phyloP scores from a whole-genome alignment of 2,888 invertebrate genomes.

The Anodontia alba region DNA sequence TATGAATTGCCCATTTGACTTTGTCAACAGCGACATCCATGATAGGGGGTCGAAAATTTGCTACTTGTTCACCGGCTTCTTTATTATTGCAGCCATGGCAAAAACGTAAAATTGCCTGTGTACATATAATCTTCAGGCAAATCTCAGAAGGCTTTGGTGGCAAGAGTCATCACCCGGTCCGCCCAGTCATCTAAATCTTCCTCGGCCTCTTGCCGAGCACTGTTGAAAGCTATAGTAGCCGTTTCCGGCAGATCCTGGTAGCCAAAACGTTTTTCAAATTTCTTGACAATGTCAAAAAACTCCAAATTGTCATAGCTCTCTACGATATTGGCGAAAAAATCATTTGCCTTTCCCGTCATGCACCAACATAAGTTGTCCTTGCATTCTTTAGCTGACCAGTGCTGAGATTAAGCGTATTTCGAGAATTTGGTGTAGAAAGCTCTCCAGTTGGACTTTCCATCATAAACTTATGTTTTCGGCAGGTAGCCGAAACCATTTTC shows the following conservation, averaged over 20 bases:
- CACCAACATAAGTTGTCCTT: neutral
- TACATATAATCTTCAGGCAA: slow-evolving; percentile 31
- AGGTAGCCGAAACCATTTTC: too few relatives aligned
- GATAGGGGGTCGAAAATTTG: slow-evolving; percentile 8
- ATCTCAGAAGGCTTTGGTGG: slow-evolving; percentile 20
- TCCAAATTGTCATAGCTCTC: slow-evolving; percentile 7
- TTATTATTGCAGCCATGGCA: slow-evolving; percentile 25
- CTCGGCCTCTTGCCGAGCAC: slow-evolving; percentile 6
- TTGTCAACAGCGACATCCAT: slow-evolving; percentile 28
- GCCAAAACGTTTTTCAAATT: slow-evolving; percentile 24
- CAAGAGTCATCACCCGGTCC: slow-evolving; percentile 25
- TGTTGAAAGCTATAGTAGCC: slow-evolving; percentile 1
- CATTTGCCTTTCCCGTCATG: neutral
- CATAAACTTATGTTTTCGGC: neutral
- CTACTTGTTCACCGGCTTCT: slow-evolving; percentile 28
- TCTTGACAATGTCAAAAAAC: slow-evolving; percentile 18
- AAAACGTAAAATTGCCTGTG: slow-evolving; percentile 22
- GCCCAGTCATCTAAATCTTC: slow-evolving; percentile 32
- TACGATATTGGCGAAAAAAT: neutral
- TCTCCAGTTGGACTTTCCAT: neutral
- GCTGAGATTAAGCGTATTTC: too few relatives aligned
- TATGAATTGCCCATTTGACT: slow-evolving; percentile 14
- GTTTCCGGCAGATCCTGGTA: slow-evolving; percentile 32
- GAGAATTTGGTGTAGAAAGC: too few relatives aligned
- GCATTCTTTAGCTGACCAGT: too few relatives aligned